A percentile compares a stretch with the other conserved stretches of the same genome.
Conservation (phyloP, 2,888 invertebrate genomes). For the Pristionchus fissidentatus region DNA sequence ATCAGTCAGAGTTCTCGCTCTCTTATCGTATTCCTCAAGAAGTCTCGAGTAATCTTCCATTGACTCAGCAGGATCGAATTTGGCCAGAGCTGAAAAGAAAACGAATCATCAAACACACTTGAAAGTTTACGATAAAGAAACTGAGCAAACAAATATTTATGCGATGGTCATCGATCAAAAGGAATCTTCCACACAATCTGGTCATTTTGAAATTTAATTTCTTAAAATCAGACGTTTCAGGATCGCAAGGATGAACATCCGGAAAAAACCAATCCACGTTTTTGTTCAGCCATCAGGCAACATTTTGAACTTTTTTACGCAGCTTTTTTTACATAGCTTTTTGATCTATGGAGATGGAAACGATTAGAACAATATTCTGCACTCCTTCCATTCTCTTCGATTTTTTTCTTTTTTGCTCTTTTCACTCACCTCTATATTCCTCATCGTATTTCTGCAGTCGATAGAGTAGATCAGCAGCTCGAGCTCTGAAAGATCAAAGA, state of each 20-base stretch:
- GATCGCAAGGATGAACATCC: too few relatives aligned
- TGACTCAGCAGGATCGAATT: constrained; percentile 67
- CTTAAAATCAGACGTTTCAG: too few relatives aligned
- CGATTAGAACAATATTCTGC: too few relatives aligned
- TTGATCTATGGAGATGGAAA: too few relatives aligned
- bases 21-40: constrained; percentile 55
- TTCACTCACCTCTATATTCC: constrained; percentile 65
- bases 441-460: constrained; percentile 68
- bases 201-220: too few relatives aligned
- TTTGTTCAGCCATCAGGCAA: too few relatives aligned
- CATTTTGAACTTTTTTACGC: too few relatives aligned
- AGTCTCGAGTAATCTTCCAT: constrained; percentile 64
- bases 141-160: background rate
- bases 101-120: background rate
- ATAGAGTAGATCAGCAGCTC: constrained; percentile 69
- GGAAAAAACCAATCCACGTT: too few relatives aligned
- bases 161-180: background rate
- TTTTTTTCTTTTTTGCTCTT: too few relatives aligned
- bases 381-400: too few relatives aligned
- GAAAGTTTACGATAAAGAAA: too few relatives aligned
- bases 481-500: constrained; percentile 48
- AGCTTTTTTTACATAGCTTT: too few relatives aligned
- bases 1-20: constrained; percentile 54
- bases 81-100: constrained; percentile 70
- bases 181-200: background rate